Percentiles rank a stretch among this genome's conserved stretches.
phyloP scores from a whole-genome alignment of 2,797 vertebrate genomes.

The Lutra lutra region DNA sequence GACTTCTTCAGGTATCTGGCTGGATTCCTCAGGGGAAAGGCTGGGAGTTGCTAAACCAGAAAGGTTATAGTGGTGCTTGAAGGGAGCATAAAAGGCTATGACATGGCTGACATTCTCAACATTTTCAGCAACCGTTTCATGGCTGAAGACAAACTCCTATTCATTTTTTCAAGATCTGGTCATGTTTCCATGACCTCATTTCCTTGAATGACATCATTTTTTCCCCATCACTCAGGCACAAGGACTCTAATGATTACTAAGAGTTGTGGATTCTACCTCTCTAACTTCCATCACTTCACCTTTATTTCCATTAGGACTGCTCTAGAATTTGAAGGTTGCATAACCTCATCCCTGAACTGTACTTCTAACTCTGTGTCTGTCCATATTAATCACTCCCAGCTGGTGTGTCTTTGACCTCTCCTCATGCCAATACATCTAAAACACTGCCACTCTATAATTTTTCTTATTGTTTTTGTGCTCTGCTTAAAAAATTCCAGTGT shows the following conservation, averaged over 20 bases:
- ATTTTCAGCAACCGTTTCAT: neutral
- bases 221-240: neutral
- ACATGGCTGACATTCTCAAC: neutral
- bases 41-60: neutral
- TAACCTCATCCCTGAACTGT: neutral
- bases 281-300: neutral
- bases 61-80: neutral
- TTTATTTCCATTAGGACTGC: neutral
- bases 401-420: neutral
- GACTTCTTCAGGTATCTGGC: neutral
- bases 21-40: neutral
- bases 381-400: neutral
- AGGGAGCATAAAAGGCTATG: neutral
- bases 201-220: neutral
- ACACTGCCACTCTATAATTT: neutral
- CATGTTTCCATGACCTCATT: neutral
- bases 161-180: neutral
- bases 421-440: neutral
- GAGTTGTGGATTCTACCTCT: neutral
- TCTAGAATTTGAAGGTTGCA: neutral
- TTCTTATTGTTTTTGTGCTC: neutral
- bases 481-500: neutral
- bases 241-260: neutral
- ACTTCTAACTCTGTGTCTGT: neutral
- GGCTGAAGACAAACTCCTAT: neutral